A percentile compares a stretch with the other conserved stretches of the same genome.
Evolutionary conservation across 2,797 vertebrate species (phyloP).

Genomic region (Smutsia gigantea): DNA sequence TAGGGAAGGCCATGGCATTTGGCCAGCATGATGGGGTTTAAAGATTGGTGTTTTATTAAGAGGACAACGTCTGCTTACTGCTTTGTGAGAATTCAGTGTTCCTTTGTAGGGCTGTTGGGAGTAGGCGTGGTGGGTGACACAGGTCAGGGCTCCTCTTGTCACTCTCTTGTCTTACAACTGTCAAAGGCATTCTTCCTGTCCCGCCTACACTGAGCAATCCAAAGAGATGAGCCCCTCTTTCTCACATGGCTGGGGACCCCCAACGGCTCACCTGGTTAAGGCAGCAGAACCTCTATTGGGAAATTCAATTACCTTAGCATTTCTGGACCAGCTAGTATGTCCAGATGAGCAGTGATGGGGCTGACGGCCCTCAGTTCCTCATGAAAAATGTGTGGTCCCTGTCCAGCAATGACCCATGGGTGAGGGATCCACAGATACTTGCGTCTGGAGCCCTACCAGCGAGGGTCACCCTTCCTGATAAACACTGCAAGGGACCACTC

Average conservation of each 20-base stretch:
- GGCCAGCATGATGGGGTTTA: slow-evolving; percentile 84
- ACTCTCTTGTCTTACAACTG: neutral
- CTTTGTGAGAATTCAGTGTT: slow-evolving; percentile 45
- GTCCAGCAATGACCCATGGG: neutral
- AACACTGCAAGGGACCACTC: neutral
- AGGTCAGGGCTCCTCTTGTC: neutral
- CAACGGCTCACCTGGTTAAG: neutral
- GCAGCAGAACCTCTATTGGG: neutral
- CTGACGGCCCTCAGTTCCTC: neutral
- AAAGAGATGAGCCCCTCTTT: neutral
- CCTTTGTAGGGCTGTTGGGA: slow-evolving; percentile 4
- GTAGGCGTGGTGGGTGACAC: neutral
- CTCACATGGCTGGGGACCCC: neutral
- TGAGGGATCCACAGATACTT: fast-evolving
- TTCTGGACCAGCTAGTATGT: too few species aligned
- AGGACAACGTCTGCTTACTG: slow-evolving; percentile 82
- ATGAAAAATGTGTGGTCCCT: neutral
- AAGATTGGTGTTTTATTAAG: slow-evolving; percentile 81
- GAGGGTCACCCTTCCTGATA: fast-evolving
- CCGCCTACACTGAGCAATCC: neutral
- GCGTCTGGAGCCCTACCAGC: neutral
- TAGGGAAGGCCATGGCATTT: slow-evolving; percentile 79
- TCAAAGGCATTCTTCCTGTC: neutral
- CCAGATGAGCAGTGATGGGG: neutral
- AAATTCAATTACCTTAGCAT: neutral